phyloP scores from a whole-genome alignment of 2,888 invertebrate genomes.

The Galeruca laticollis region DNA sequence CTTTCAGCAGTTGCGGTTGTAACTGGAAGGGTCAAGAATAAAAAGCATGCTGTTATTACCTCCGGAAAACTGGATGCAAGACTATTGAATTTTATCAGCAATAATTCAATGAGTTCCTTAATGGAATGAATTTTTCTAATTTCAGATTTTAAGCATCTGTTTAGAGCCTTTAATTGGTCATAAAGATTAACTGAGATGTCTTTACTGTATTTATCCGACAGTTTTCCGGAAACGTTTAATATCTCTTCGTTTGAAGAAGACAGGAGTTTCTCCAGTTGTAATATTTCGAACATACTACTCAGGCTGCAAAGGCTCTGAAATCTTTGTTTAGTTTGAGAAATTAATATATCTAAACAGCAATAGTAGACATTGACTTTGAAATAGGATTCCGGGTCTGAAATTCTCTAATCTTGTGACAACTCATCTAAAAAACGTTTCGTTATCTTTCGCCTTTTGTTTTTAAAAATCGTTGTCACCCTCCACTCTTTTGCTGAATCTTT shows the following conservation, averaged over 20 bases:
- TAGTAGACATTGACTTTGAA: slow-evolving; percentile 42
- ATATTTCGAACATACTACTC: slow-evolving; percentile 21
- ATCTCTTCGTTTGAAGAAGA: slow-evolving; percentile 53
- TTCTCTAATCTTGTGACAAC: slow-evolving; percentile 47
- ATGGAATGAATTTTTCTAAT: slow-evolving; percentile 51
- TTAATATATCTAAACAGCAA: slow-evolving; percentile 45
- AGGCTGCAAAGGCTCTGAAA: slow-evolving; percentile 20
- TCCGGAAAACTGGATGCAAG: slow-evolving; percentile 50
- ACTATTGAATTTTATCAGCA: slow-evolving; percentile 51
- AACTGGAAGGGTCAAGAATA: slow-evolving; percentile 50
- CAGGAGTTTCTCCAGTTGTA: slow-evolving; percentile 51
- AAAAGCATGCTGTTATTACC: slow-evolving; percentile 50
- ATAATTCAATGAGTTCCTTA: slow-evolving; percentile 53
- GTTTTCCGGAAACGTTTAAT: slow-evolving; percentile 31
- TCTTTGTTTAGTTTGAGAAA: slow-evolving; percentile 29
- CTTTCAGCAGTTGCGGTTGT: slow-evolving; percentile 45
- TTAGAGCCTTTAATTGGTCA: slow-evolving; percentile 51
- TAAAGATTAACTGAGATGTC: slow-evolving; percentile 49
- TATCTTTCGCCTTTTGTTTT: slow-evolving; percentile 16
- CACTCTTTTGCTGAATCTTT: slow-evolving; percentile 51
- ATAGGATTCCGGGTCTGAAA: slow-evolving; percentile 45
- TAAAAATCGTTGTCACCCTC: slow-evolving; percentile 46
- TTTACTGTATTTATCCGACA: slow-evolving; percentile 43
- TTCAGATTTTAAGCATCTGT: slow-evolving; percentile 41
- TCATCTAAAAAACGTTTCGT: slow-evolving; percentile 47